Evolutionary conservation across 1,140 invertebrate genomes (phyloP), one percentile per base, ranked within the genome.

Genomic region (Drosophila kepulauana): DNA sequence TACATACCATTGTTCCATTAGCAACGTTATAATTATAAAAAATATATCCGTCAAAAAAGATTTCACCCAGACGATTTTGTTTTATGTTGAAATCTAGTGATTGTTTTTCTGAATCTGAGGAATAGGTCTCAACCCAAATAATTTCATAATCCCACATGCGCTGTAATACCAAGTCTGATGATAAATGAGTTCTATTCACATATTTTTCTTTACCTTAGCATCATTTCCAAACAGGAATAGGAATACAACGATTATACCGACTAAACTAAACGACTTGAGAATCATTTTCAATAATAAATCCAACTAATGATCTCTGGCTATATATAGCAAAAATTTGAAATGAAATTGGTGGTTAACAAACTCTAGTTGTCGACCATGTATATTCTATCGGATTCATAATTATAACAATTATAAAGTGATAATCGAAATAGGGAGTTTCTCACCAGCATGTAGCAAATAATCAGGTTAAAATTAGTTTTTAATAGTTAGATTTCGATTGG

Each of bases 121-220:
- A 6, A 28, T 41, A 38, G 0, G 30, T 0, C 0, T 49, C 43
- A 0, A 91, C 5, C 2, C 68, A 67, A 5, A 82, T 3, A 0
- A 79, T 51, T 15, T 91, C 81, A 28, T 91, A 91, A 1, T 81
- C 72, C 88, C 88, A 91, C 1, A 52, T 64, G 5, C 84, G 77
- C 84, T 87, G 25, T 1, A 45, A 6, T 1, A 25, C 3, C 1
- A 49, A 13, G 30, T 6, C 13, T 6, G 2, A n/a, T 7, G n/a
- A 5, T 35, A 7, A 1, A 25, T 25, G 3, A 25, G 20, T 25
- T 25, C 3, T 25, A 4, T 25, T 25, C 20, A 4, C 3, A 25
- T 25, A 0, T 25, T 25, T 25, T 35, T 8, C 5, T 35, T 15
- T 79, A 87, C 84, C 70, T 45, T 59, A 5, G 49, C 49, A 13